These are phyloP conservation scores for Limnephilus marmoratus DNA, from an alignment of 2,888 invertebrate species.

Conservation along the genomic window DNA sequence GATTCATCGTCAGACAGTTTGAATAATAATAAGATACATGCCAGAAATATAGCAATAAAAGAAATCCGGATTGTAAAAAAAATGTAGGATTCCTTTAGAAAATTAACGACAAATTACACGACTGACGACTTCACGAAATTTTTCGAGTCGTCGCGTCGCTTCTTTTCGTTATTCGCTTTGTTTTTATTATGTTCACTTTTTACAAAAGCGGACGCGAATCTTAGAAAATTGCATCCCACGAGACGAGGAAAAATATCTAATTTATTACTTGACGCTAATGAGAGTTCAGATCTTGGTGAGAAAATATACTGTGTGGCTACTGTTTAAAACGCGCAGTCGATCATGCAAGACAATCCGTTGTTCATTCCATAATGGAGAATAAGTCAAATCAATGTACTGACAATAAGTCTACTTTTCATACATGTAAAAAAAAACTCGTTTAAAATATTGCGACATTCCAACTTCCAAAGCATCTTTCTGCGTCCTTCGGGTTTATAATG, in stretches of 20 bases:
- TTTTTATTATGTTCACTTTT: constrained; percentile 6
- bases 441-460: too few species aligned
- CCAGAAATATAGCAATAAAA: neutral
- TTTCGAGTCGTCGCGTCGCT: neutral
- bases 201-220: constrained; percentile 2
- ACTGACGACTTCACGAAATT: neutral
- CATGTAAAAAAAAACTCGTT: too few species aligned
- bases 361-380: neutral
- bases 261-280: neutral
- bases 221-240: neutral
- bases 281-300: neutral
- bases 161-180: neutral
- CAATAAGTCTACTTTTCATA: too few species aligned
- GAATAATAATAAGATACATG: neutral
- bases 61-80: neutral
- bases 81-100: neutral
- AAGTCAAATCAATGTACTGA: too few species aligned
- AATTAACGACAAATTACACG: constrained; percentile 14
- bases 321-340: neutral
- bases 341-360: too few species aligned
- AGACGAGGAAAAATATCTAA: neutral
- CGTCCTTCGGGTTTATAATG: too few species aligned
- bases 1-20: neutral
- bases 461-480: too few species aligned
- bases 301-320: neutral